phyloP scores from a whole-genome alignment of 2,888 invertebrate species.

The Girardia tigrina region DNA sequence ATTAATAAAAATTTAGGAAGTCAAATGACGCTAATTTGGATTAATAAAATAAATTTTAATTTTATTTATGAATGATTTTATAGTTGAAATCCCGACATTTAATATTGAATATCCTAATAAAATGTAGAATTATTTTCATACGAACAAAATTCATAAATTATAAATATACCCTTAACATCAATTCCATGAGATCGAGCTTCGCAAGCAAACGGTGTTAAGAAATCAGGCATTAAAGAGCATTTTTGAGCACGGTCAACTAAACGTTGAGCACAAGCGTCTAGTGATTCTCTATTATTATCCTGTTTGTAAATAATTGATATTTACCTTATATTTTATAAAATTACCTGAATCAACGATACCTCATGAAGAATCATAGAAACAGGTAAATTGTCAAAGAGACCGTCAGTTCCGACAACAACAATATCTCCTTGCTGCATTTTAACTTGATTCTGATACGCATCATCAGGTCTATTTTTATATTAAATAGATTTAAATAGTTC shows the following conservation, averaged over 20 bases:
- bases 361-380: slow-evolving; percentile 74
- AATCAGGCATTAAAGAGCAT: slow-evolving; percentile 79
- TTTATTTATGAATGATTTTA: no score
- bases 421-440: slow-evolving; percentile 70
- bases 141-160: no score
- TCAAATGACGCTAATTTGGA: no score
- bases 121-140: no score
- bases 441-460: slow-evolving; percentile 30
- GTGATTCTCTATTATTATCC: slow-evolving; percentile 11
- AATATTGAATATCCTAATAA: no score
- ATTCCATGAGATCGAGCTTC: slow-evolving; percentile 83
- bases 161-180: slow-evolving; percentile 77
- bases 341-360: slow-evolving; percentile 57
- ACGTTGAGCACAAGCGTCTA: slow-evolving; percentile 32
- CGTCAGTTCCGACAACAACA: slow-evolving; percentile 85
- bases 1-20: no score
- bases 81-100: no score
- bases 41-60: no score
- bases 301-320: no score
- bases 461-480: slow-evolving; percentile 28
- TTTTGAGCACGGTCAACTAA: slow-evolving; percentile 87
- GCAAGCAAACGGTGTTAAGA: slow-evolving; percentile 84
- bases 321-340: background rate
- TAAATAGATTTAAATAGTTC: no score
- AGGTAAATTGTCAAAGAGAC: slow-evolving; percentile 92